Percentiles rank a stretch among this genome's conserved stretches.
Evolutionary conservation across 1,140 invertebrate species (phyloP).

Genomic region (Cephus cinctus): DNA sequence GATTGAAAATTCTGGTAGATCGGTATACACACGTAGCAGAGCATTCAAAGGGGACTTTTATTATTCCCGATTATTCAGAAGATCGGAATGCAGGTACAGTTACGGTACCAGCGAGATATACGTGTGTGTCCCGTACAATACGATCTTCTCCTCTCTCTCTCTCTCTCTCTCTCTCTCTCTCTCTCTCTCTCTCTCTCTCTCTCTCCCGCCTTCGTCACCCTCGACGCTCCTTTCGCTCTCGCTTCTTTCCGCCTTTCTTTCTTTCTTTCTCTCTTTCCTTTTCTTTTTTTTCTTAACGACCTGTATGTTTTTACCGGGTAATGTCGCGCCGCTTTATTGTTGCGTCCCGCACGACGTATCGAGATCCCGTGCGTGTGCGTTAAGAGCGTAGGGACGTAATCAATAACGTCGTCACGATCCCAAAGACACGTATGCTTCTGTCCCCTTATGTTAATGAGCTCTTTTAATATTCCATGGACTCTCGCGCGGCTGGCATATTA

Average conservation of each 20-base stretch:
- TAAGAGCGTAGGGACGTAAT: slow-evolving; percentile 33
- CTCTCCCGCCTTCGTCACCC: slow-evolving; percentile 11
- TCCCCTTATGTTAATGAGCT: slow-evolving; percentile 48
- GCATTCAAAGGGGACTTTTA: too few species aligned
- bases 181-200: slow-evolving; percentile 23
- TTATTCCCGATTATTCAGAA: slow-evolving; percentile 41
- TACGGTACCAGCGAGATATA: slow-evolving; percentile 41
- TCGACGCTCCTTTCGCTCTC: slow-evolving; percentile 21
- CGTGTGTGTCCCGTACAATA: too few species aligned
- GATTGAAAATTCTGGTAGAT: too few species aligned
- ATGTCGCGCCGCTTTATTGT: slow-evolving; percentile 34
- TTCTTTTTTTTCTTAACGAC: not conserved
- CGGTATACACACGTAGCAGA: too few species aligned
- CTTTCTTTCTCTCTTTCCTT: slow-evolving; percentile 5
- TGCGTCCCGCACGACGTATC: slow-evolving; percentile 28
- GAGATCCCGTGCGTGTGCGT: slow-evolving; percentile 24
- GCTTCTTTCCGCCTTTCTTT: slow-evolving; percentile 25
- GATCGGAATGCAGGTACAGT: slow-evolving; percentile 51
- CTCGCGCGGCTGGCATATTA: slow-evolving; percentile 10
- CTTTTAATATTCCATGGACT: slow-evolving; percentile 46
- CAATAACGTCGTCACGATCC: slow-evolving; percentile 53
- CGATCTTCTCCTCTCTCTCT: slow-evolving; percentile 5
- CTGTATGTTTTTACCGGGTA: slow-evolving; percentile 14
- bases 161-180: slow-evolving; percentile 13
- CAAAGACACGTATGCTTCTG: slow-evolving; percentile 42